phyloP scores from a whole-genome alignment of 2,113 vertebrate genomes.

The Zingel zingel region DNA sequence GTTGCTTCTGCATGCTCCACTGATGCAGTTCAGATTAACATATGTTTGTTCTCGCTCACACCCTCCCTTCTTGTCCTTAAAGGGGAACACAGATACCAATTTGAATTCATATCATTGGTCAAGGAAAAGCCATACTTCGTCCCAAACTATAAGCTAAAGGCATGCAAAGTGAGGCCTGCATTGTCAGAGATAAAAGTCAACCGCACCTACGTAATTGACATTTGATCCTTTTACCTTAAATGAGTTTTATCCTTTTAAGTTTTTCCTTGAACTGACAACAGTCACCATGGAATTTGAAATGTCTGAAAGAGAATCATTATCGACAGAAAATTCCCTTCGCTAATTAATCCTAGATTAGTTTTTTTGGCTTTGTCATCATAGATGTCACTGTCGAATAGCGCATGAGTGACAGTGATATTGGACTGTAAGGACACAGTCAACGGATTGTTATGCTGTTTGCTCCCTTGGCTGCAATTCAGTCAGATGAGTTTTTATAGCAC shows the following conservation, averaged over 20 bases:
- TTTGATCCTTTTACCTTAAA: background rate
- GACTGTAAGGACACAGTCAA: background rate
- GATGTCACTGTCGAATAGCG: background rate
- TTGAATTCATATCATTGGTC: background rate
- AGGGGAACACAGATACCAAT: conserved; percentile 10
- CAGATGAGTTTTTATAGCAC: background rate
- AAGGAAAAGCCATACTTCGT: background rate
- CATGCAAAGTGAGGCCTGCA: no score
- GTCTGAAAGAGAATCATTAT: background rate
- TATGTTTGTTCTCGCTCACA: conserved; percentile 25
- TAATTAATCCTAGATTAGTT: background rate
- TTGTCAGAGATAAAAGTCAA: background rate
- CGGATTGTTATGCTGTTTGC: background rate
- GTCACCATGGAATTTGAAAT: background rate
- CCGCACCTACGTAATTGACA: background rate
- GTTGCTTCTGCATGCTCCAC: conserved; percentile 51
- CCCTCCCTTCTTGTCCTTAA: conserved; percentile 32
- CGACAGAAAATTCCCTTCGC: background rate
- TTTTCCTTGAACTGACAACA: background rate
- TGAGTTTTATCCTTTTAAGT: background rate
- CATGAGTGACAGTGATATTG: background rate
- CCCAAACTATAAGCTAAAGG: background rate
- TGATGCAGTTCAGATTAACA: conserved; percentile 65
- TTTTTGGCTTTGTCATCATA: background rate
- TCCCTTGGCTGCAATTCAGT: background rate